Percentiles rank a stretch among this genome's conserved stretches.
Evolutionary conservation across 1,140 invertebrate genomes (phyloP).

Genomic region (Calephelis virginiensis): DNA sequence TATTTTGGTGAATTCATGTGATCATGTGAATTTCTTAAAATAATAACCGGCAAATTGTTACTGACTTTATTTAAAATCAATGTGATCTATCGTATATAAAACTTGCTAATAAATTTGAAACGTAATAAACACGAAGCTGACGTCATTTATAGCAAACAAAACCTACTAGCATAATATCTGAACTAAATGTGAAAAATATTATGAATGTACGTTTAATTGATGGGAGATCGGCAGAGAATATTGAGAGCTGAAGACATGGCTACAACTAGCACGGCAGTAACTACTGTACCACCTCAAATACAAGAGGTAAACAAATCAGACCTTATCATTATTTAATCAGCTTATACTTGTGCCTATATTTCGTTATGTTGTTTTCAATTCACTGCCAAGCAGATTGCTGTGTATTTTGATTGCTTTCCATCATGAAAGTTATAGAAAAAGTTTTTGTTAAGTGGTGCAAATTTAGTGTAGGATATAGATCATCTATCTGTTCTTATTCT

Average conservation of each 20-base stretch:
- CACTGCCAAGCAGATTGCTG: conserved; percentile 13
- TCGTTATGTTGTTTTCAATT: conserved; percentile 18
- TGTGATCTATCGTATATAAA: no score
- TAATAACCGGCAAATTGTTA: neutral
- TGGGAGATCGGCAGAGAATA: conserved; percentile 54
- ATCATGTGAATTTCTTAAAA: neutral
- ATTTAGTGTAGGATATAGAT: conserved; percentile 17
- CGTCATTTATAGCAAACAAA: neutral
- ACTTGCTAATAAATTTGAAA: no score
- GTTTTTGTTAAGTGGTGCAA: conserved; percentile 1
- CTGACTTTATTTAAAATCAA: no score
- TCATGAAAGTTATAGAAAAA: conserved; percentile 13
- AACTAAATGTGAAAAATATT: conserved; percentile 51
- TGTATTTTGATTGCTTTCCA: conserved; percentile 11
- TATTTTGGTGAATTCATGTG: no score
- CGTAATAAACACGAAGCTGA: neutral
- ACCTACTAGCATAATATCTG: neutral
- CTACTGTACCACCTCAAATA: conserved; percentile 56
- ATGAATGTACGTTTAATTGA: conserved; percentile 39
- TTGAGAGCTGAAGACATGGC: conserved; percentile 60
- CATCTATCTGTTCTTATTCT: conserved; percentile 22
- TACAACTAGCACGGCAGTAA: conserved; percentile 63
- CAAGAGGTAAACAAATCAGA: conserved; percentile 56
- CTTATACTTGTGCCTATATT: conserved; percentile 39
- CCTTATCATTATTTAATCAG: conserved; percentile 56